A percentile compares a stretch with the other conserved stretches of the same genome.
These are phyloP conservation scores for Drosophila mayaguana DNA, from an alignment of 2,888 invertebrate species.

Conservation along the genomic window DNA sequence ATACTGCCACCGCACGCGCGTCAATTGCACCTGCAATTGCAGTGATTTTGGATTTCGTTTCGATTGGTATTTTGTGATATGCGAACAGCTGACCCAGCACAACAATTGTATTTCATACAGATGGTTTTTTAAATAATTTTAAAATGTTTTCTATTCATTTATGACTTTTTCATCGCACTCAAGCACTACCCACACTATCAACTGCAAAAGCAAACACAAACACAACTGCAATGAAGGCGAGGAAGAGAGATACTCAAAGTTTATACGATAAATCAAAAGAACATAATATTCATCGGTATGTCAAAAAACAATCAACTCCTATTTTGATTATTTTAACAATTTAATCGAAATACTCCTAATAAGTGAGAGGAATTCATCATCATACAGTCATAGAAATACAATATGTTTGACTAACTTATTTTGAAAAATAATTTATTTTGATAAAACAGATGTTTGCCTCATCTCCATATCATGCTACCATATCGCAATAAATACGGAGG, in stretches of 20 bases:
- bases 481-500: not conserved
- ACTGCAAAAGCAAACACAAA: constrained; percentile 58
- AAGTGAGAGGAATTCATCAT: not conserved
- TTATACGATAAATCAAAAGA: constrained; percentile 25
- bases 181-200: constrained; percentile 36
- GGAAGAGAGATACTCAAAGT: constrained; percentile 33
- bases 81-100: constrained; percentile 8
- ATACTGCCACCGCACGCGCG: not conserved
- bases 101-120: constrained; percentile 6
- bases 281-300: not conserved
- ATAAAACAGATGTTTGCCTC: no score
- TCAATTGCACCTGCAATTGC: constrained; percentile 17
- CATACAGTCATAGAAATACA: no score
- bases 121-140: constrained; percentile 8
- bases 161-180: constrained; percentile 34
- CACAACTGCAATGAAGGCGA: constrained; percentile 47
- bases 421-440: not conserved
- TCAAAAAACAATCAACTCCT: no score
- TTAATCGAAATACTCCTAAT: not conserved
- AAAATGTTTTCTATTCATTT: constrained; percentile 21
- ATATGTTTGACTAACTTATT: not conserved
- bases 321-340: no score
- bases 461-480: not conserved
- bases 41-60: not conserved
- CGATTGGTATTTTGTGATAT: not conserved